phyloP scores from a whole-genome alignment of 2,888 invertebrate genomes.

The Conomelus anceps region DNA sequence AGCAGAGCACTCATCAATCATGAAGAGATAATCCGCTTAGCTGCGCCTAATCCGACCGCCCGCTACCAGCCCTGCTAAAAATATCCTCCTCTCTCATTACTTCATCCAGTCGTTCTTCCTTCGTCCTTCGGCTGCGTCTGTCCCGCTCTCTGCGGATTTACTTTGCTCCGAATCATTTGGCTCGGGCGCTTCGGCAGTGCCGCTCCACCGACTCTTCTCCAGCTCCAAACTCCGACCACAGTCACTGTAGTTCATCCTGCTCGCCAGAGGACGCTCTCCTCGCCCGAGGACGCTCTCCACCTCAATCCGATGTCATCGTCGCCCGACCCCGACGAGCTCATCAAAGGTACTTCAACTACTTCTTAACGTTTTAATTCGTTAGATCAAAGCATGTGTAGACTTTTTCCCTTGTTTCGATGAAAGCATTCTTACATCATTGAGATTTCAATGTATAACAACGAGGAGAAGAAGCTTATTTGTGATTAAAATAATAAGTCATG shows the following conservation, averaged over 20 bases:
- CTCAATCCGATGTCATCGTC: neutral
- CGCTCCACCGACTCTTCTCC: no score
- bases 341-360: neutral
- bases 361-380: neutral
- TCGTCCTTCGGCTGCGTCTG: neutral
- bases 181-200: neutral
- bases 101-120: neutral
- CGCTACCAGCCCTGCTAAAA: slow-evolving; percentile 23
- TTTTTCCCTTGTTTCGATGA: neutral
- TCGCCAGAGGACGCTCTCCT: neutral
- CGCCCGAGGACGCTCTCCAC: neutral
- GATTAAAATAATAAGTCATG: no score
- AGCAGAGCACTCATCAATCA: slow-evolving; percentile 28
- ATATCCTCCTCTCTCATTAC: slow-evolving; percentile 17
- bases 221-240: no score
- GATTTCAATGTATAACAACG: no score
- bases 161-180: slow-evolving; percentile 10
- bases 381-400: no score
- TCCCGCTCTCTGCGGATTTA: neutral
- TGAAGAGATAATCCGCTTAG: slow-evolving; percentile 29
- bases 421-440: no score
- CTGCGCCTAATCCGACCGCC: slow-evolving; percentile 25
- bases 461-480: no score
- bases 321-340: neutral
- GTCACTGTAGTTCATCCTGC: no score